Evolutionary conservation across 2,888 invertebrate species (phyloP).

Genomic region (Trisateles emortualis): DNA sequence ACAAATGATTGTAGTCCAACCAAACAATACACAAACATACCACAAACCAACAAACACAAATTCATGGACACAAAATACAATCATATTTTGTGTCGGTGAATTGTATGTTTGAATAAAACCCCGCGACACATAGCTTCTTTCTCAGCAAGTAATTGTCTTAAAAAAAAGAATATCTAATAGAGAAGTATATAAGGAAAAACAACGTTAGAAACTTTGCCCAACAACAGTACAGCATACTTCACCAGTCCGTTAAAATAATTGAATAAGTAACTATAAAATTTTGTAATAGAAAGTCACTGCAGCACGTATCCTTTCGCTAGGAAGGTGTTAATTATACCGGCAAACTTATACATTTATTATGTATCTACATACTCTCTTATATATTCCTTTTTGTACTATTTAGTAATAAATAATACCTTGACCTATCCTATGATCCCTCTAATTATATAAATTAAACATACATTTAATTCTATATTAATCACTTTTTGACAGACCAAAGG

Average conservation of each 20-base stretch:
- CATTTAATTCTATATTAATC: constrained; percentile 6
- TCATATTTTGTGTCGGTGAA: too few relatives aligned
- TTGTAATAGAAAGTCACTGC: neutral
- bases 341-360: neutral
- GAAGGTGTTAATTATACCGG: neutral
- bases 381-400: neutral
- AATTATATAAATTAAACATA: neutral
- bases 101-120: too few relatives aligned
- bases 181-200: too few relatives aligned
- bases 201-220: too few relatives aligned
- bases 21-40: too few relatives aligned
- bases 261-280: neutral
- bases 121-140: too few relatives aligned
- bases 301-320: neutral
- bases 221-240: too few relatives aligned
- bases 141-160: too few relatives aligned
- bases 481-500: constrained; percentile 10
- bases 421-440: neutral
- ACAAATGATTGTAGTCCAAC: too few relatives aligned
- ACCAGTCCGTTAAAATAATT: neutral
- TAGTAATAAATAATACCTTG: neutral
- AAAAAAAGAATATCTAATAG: too few relatives aligned
- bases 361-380: neutral
- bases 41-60: too few relatives aligned
- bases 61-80: too few relatives aligned